Base-by-base conservation (phyloP, 1,140 invertebrate species). In the Drosophila murphyi region DNA sequence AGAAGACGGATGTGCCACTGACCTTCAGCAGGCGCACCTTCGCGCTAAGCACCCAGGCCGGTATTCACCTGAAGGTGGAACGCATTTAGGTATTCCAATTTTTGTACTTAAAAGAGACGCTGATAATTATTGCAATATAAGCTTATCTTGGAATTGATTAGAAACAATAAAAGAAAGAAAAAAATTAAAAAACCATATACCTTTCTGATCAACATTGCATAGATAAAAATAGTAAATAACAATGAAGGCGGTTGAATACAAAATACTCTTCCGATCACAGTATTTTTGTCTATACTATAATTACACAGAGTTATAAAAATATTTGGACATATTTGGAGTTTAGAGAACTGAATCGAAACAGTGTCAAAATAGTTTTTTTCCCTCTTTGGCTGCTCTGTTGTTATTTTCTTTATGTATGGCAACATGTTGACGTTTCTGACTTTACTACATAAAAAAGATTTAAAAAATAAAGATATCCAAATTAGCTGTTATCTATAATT, bases 61-160 rank as follows among this genome's bases (percentile, higher is more conserved):
- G 81, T 8, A 76, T 90, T 39, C 60, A 82, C 12, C 37, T 88
- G 3, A 80, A 82, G 31, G 68, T 88, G 1, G 83, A 88, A 32
- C 43, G 63, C 0, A 57, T 88, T 6, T 80, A 47, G 48, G 4
- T 6, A 4, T 12, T 7, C n/a, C 4, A 3, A 4, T 3, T 3
- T 7, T 2, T 28, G 6, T 48, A 28, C 5, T 28, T 32, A 4
- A 51, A 32, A 6, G n/a, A 4, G 1, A 32, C 35, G 4, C 43
- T 45, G n/a, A 4, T 7, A 37, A 37, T 12, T 4, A n/a, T 20
- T 20, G 20, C 20, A 12, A 12, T 12, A 12, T 12, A 12, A 12
- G 12, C 20, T 20, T 1, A 20, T 20, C 1, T 20, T 2, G 20
- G 20, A 20, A 20, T 20, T 20, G 20, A 20, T 20, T 20, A 20